These are phyloP conservation scores for Aricia artaxerxes DNA, from an alignment of 2,888 invertebrate genomes.

Conservation along the genomic window DNA sequence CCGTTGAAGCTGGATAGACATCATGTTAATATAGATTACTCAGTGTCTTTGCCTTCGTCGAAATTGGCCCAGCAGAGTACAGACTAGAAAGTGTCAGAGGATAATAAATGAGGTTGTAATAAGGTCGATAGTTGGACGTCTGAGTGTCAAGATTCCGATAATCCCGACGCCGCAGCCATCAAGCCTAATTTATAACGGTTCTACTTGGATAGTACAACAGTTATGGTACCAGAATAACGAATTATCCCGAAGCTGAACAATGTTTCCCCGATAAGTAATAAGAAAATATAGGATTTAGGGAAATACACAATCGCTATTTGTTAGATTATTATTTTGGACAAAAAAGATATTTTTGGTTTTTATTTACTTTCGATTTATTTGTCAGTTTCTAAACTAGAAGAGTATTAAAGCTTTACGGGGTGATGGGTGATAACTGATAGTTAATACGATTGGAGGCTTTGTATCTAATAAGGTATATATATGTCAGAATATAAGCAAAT, in stretches of 20 bases:
- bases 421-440: too few relatives aligned
- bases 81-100: background rate
- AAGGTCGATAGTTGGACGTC: constrained; percentile 18
- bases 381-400: too few relatives aligned
- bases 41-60: background rate
- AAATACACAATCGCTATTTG: too few relatives aligned
- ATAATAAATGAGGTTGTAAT: constrained; percentile 1
- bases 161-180: constrained; percentile 4
- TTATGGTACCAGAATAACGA: background rate
- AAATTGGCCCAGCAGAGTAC: background rate
- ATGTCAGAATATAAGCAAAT: too few relatives aligned
- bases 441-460: too few relatives aligned
- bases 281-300: background rate
- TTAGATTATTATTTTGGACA: too few relatives aligned
- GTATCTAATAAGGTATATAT: too few relatives aligned
- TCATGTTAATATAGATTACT: too few relatives aligned
- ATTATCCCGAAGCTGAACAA: background rate
- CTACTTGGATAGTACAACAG: background rate
- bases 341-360: too few relatives aligned
- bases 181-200: constrained; percentile 11
- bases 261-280: background rate
- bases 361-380: too few relatives aligned
- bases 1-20: too few relatives aligned
- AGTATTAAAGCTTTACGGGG: too few relatives aligned
- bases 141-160: constrained; percentile 11